Evolutionary conservation across 2,888 invertebrate genomes (phyloP), one percentile per base, ranked within the genome.

Genomic region (Dryobotodes eremita): DNA sequence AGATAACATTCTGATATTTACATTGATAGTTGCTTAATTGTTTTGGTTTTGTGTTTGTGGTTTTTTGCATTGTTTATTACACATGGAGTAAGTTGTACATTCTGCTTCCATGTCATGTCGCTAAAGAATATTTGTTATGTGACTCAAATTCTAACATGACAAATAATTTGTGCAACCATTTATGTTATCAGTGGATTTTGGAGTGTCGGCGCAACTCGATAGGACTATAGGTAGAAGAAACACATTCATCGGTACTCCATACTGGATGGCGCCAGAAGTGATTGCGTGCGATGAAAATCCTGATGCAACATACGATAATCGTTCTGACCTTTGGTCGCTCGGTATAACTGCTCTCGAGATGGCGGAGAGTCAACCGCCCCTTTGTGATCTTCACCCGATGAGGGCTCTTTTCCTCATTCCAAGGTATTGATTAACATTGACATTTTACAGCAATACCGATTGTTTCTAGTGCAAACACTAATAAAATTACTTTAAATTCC

Each of bases 221-320:
- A 98, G 99, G 92, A 99, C 99, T 88, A 99, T 99, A 95, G 99
- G 99, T 83, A 97, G 99, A 91, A 97, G 99, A 92, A 99, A 99
- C 96, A 99, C 99, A 68, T 99, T 99, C 94, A 99, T 99, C 92
- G 99, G 99, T 87, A 99, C 99, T 31, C 99, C 99, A 15, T 99
- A 99, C 94, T 99, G 99, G 99, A 99, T 99, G 99, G 99, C 99
- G 62, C 99, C 99, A 5, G 99, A 99, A 97, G 99, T 99, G 70
- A 99, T 99, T 93, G 99, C 99, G 77, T 99, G 99, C 96, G 99
- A 99, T 97, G 99, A 99, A 96, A 99, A 99, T 97, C 99, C 99
- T 70, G 99, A 99, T 94, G 99, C 99, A 80, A 99, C 99, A 36
- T 99, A 99, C 94, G 99, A 99, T 97, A 99, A 99, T 97, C 98